Evolutionary conservation across 2,888 invertebrate genomes (phyloP).

Genomic region (Agrochola lychnidis): DNA sequence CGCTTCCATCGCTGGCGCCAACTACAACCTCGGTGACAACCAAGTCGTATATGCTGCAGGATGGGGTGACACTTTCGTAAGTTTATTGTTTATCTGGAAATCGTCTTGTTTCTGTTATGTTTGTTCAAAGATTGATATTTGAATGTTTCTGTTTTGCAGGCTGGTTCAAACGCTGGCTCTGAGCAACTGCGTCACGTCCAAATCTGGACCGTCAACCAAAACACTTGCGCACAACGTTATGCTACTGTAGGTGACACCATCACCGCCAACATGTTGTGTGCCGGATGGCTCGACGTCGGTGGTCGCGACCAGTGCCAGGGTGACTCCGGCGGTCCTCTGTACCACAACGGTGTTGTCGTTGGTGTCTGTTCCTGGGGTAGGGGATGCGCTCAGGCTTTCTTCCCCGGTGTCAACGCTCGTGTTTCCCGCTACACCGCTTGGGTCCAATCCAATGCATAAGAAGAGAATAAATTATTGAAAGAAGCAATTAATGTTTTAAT

Average conservation of each 20-base stretch:
- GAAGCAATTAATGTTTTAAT: too few relatives aligned
- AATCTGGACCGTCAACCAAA: slow-evolving; percentile 71
- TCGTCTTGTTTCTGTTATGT: not conserved
- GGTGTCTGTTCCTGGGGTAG: slow-evolving; percentile 75
- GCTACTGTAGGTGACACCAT: slow-evolving; percentile 34
- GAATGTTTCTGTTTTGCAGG: slow-evolving; percentile 46
- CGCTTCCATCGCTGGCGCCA: slow-evolving; percentile 48
- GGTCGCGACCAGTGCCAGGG: slow-evolving; percentile 83
- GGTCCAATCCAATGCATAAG: slow-evolving; percentile 74
- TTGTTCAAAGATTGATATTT: not conserved
- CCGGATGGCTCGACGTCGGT: slow-evolving; percentile 71
- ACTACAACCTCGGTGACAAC: not conserved
- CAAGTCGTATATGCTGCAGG: not conserved
- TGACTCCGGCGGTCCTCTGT: slow-evolving; percentile 81
- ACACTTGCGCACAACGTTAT: slow-evolving; percentile 68
- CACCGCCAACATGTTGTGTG: slow-evolving; percentile 71
- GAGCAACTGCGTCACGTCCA: slow-evolving; percentile 75
- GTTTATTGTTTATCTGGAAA: not conserved
- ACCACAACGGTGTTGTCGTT: slow-evolving; percentile 76
- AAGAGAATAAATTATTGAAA: too few relatives aligned
- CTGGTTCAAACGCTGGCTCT: slow-evolving; percentile 54
- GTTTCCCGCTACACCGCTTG: slow-evolving; percentile 75
- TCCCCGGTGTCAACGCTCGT: slow-evolving; percentile 75
- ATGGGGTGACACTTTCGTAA: not conserved
- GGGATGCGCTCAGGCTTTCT: slow-evolving; percentile 67